Conservation (phyloP, 92 coral and sea anemone species). For the Diadumene lineata region DNA sequence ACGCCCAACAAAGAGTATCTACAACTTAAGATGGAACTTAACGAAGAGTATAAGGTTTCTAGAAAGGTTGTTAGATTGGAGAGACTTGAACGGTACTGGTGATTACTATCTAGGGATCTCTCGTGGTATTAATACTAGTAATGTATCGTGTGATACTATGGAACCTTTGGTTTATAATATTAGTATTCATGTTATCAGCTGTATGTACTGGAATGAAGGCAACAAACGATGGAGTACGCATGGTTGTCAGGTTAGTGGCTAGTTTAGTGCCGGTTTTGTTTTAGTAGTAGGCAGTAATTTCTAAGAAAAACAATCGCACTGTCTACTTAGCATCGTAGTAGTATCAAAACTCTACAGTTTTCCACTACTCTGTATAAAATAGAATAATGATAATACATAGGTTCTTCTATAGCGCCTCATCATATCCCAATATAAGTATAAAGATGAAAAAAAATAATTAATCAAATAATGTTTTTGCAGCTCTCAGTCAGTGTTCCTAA, state of each 20-base stretch:
- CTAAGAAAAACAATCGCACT: too few relatives aligned
- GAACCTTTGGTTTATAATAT: constrained; percentile 35
- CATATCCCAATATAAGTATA: too few relatives aligned
- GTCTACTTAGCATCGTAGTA: too few relatives aligned
- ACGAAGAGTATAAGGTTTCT: constrained; percentile 34
- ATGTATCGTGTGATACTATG: constrained; percentile 19
- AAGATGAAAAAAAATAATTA: too few relatives aligned
- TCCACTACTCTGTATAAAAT: too few relatives aligned
- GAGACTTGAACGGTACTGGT: constrained; percentile 35
- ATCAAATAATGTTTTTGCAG: too few relatives aligned
- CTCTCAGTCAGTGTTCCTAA: too few relatives aligned
- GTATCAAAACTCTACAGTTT: too few relatives aligned
- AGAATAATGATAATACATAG: too few relatives aligned
- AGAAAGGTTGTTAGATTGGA: constrained; percentile 34
- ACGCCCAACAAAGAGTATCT: constrained; percentile 27
- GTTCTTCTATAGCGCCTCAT: too few relatives aligned
- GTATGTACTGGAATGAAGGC: constrained; percentile 71
- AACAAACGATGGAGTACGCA: constrained; percentile 54
- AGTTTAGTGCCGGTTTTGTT: too few relatives aligned
- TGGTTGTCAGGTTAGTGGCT: constrained; percentile 70
- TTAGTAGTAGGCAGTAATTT: too few relatives aligned
- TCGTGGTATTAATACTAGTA: constrained; percentile 23
- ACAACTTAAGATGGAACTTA: constrained; percentile 45
- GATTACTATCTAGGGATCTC: constrained; percentile 48
- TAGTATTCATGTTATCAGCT: constrained; percentile 49